Percentiles rank a stretch among this genome's conserved stretches.
These are phyloP conservation scores for Plecotus auritus DNA, from an alignment of 2,113 vertebrate genomes.

Conservation along the genomic window DNA sequence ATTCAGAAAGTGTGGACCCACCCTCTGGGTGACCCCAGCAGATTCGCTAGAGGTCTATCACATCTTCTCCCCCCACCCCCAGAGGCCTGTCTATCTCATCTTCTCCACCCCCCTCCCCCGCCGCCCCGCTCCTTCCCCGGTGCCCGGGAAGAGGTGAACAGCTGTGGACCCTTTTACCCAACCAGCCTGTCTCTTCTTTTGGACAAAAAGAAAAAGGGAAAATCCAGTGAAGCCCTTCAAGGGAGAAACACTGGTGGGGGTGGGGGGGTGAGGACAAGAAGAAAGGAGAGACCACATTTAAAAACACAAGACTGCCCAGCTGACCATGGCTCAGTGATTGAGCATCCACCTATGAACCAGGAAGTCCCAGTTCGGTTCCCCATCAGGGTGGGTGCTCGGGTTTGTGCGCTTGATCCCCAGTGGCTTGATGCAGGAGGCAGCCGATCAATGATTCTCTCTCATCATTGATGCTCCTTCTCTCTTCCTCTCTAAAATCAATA, in stretches of 20 bases:
- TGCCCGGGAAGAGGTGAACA: fast-evolving
- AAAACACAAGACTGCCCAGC: neutral
- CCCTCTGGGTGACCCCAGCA: neutral
- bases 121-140: neutral
- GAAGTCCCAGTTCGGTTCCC: too few relatives aligned
- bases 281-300: neutral
- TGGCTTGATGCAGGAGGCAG: too few relatives aligned
- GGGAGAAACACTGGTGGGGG: neutral
- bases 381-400: too few relatives aligned
- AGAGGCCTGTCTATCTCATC: too few relatives aligned
- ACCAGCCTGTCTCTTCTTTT: too few relatives aligned
- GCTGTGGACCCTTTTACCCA: neutral
- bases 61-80: too few relatives aligned
- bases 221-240: neutral
- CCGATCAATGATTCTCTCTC: too few relatives aligned
- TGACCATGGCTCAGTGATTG: too few relatives aligned
- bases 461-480: too few relatives aligned
- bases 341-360: too few relatives aligned
- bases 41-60: neutral
- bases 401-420: too few relatives aligned
- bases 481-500: too few relatives aligned
- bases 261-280: neutral
- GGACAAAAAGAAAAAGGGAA: neutral
- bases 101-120: fast-evolving
- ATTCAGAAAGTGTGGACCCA: neutral